Evolutionary conservation across 64 coral and sea anemone genomes (phyloP), one percentile per base, ranked within the genome.

Genomic region (Pocillopora damicornis): DNA sequence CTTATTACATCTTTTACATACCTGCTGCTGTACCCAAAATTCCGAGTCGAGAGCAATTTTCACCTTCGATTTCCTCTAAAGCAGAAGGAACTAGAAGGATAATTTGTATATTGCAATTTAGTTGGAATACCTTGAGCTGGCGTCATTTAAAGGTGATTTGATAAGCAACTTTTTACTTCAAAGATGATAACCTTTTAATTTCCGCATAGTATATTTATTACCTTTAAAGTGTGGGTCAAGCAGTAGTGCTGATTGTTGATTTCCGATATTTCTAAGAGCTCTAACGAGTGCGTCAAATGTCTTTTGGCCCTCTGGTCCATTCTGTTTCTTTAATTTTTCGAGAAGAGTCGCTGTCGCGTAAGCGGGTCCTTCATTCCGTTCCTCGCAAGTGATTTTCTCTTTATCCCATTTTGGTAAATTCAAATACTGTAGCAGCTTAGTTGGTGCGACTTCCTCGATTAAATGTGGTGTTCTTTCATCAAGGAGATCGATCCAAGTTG

Each of bases 151-250:
- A 30, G 30, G 30, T 30, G 30, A 30, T 30, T 30, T 30, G 30
- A 30, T 30, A 30, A 30, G 30, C 30, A 30, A 30, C 30, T 30
- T 30, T 30, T 30, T 30, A 30, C 30, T 30, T 30, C 30, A 30
- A 30, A 30, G 30, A 30, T 30, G 30, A 51, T 51, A 0, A 51
- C 42, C 42, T 51, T 51, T 51, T 51, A 2, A 51, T 7, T 51
- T 51, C 42, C 2, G 1, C 42, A 51, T 51, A 7, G 42, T 51
- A 51, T 7, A 71, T 20, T 71, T 71, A 11, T 66, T 90, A 93
- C 94, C 91, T 92, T 81, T 87, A 80, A 89, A 96, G 61, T 92
- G 88, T 34, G 94, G 94, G 75, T 96, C 94, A 4, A 96, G 73
- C 71, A 96, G 80, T 76, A 96, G 87, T 3, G 94, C 94, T 0